A percentile compares a stretch with the other conserved stretches of the same genome.
Conservation (phyloP, 2,888 invertebrate genomes). For the Lomographa bimaculata region DNA sequence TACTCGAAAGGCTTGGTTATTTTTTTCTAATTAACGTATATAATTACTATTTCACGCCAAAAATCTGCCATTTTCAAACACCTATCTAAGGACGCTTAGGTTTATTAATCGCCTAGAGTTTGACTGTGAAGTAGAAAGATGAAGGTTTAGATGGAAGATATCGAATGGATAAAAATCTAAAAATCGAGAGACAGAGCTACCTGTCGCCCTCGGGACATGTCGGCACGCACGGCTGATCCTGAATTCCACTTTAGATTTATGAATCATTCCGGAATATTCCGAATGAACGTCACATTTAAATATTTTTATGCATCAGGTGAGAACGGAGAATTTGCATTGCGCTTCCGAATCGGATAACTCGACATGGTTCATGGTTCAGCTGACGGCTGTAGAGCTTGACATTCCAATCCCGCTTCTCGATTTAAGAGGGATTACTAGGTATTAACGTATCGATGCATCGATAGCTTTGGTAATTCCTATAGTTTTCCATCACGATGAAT, state of each 20-base stretch:
- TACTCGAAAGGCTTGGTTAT: too few species aligned
- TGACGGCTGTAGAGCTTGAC: constrained; percentile 2
- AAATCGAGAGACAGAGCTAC: constrained; percentile 37
- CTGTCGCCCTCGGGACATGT: constrained; percentile 37
- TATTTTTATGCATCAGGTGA: constrained; percentile 24
- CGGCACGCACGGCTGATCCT: constrained; percentile 38
- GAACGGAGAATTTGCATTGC: constrained; percentile 18
- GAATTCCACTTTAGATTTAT: constrained; percentile 30
- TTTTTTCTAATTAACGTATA: too few species aligned
- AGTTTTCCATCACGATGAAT: too few species aligned
- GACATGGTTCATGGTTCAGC: constrained; percentile 12
- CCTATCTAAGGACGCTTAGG: too few species aligned
- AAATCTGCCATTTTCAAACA: too few species aligned
- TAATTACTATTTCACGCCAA: too few species aligned
- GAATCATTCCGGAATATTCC: constrained; percentile 31
- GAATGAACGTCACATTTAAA: constrained; percentile 24
- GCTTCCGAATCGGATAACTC: constrained; percentile 15
- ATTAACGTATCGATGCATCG: too few species aligned
- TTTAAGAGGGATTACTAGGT: too few species aligned
- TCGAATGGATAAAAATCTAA: constrained; percentile 23
- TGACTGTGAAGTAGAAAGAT: constrained; percentile 28
- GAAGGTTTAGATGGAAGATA: constrained; percentile 28
- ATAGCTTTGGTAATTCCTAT: too few species aligned
- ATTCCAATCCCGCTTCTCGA: constrained; percentile 7
- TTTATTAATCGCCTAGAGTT: constrained; percentile 25